Evolutionary conservation across 2,113 vertebrate species (phyloP).

Genomic region (Stigmatopora nigra): DNA sequence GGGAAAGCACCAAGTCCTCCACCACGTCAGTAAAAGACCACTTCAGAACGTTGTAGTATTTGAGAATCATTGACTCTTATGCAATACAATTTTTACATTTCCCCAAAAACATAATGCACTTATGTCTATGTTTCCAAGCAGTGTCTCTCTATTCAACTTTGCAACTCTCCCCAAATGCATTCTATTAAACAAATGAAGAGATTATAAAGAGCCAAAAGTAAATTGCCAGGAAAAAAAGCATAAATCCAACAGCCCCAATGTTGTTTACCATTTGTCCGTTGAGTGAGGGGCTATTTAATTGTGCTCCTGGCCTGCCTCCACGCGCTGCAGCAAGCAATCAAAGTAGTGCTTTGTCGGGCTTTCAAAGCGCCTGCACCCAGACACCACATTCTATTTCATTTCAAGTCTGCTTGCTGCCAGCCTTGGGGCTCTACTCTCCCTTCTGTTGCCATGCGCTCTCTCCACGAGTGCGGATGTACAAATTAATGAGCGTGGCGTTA

Average conservation of each 20-base stretch:
- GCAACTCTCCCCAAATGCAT: neutral
- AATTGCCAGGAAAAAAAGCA: neutral
- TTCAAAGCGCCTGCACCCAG: slow-evolving; percentile 27
- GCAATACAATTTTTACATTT: neutral
- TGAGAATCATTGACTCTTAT: too few relatives aligned
- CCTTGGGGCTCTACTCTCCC: slow-evolving; percentile 34
- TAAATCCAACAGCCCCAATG: neutral
- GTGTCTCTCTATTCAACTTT: neutral
- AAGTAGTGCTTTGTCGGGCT: slow-evolving; percentile 40
- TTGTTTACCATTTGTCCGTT: neutral
- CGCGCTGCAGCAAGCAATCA: slow-evolving; percentile 36
- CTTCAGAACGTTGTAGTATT: slow-evolving; percentile 30
- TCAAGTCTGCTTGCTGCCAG: slow-evolving; percentile 32
- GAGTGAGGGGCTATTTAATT: slow-evolving; percentile 3
- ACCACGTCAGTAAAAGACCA: slow-evolving; percentile 69
- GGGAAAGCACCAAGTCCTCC: slow-evolving; percentile 57
- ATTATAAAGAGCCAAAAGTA: neutral
- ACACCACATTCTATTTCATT: slow-evolving; percentile 46
- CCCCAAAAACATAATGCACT: neutral
- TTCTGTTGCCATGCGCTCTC: slow-evolving; percentile 33
- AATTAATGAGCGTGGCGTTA: slow-evolving; percentile 38
- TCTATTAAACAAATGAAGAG: neutral
- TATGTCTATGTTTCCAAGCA: neutral
- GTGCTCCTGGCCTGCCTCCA: slow-evolving; percentile 14
- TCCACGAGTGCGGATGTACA: slow-evolving; percentile 19